Evolutionary conservation across 2,113 vertebrate genomes (phyloP), one percentile per base, ranked within the genome.

Genomic region (Gopherus evgoodei): DNA sequence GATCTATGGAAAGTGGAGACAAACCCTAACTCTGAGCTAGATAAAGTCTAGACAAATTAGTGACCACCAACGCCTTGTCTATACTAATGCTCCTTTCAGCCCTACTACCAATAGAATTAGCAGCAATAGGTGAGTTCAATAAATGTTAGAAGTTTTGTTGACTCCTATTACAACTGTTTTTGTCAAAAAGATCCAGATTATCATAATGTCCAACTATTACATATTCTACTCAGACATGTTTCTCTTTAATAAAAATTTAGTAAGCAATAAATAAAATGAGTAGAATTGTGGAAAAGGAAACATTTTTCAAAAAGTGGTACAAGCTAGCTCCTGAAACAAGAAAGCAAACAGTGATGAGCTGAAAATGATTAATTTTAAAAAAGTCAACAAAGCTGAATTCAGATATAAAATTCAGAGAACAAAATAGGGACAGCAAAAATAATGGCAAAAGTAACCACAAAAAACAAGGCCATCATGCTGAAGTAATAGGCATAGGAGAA

Each of bases 321-420:
- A 96, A 96, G 85, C 94, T 96, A 96, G 96, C 95, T 97, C 97
- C 96, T 97, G 97, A 97, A 96, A 96, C 94, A 96, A 92, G 94
- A 90, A 96, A 97, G 95, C 0, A 96, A 90, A 97, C 19, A n/a
- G 96, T 8, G 89, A 95, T 42, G 25, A 47, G 92, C 86, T 93
- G 86, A 52, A 75, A 95, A 29, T 95, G 75, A 84, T 96, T 96
- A 97, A 84, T 81, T 19, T n/a, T 25, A 93, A 75, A 94, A 47
- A 86, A 65, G 93, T 42, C 4, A 92, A 86, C 6, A 92, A 3
- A 90, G 7, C 49, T 83, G 12, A 88, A 92, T 81, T 88, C 75
- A 83, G 1, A 92, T 88, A 35, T 72, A 44, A 76, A 29, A 83
- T 81, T 5, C 42, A 94, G 42, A 87, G 27, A 11, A 38, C 89